Conservation (phyloP, 1,140 invertebrate genomes). For the Archivesica marissinica region DNA sequence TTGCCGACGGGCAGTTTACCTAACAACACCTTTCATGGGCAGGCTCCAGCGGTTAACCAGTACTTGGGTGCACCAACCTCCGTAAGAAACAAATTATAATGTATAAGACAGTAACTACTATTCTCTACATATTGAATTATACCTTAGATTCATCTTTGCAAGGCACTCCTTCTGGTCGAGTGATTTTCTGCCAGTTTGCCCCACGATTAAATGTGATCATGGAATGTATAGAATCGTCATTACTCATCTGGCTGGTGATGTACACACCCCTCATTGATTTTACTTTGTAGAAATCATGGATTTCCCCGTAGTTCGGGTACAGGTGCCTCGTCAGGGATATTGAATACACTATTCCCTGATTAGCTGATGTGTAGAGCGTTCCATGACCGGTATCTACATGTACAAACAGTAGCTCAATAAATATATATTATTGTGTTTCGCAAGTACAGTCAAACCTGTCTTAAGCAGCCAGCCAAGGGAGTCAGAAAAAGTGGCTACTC, state of each 20-base stretch:
- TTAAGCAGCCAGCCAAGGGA: too few species aligned
- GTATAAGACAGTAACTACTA: too few species aligned
- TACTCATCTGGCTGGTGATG: conserved; percentile 81
- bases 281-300: conserved; percentile 83
- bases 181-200: conserved; percentile 80
- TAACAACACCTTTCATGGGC: too few species aligned
- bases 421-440: neutral
- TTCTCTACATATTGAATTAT: too few species aligned
- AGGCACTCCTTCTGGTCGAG: conserved; percentile 68
- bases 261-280: conserved; percentile 82
- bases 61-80: too few species aligned
- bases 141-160: conserved; percentile 80
- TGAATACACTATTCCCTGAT: conserved; percentile 80
- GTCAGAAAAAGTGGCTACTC: too few species aligned
- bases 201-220: conserved; percentile 82
- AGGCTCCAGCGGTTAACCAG: too few species aligned
- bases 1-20: too few species aligned
- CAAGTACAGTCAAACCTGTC: too few species aligned
- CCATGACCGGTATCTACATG: conserved; percentile 82
- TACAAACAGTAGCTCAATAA: neutral
- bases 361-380: conserved; percentile 81
- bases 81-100: too few species aligned
- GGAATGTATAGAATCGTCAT: conserved; percentile 81
- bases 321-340: conserved; percentile 81
- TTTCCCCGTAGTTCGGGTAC: conserved; percentile 81